Percentiles rank a stretch among this genome's conserved stretches.
Evolutionary conservation across 2,888 invertebrate genomes (phyloP).

Genomic region (Prosopocoilus inquinatus): DNA sequence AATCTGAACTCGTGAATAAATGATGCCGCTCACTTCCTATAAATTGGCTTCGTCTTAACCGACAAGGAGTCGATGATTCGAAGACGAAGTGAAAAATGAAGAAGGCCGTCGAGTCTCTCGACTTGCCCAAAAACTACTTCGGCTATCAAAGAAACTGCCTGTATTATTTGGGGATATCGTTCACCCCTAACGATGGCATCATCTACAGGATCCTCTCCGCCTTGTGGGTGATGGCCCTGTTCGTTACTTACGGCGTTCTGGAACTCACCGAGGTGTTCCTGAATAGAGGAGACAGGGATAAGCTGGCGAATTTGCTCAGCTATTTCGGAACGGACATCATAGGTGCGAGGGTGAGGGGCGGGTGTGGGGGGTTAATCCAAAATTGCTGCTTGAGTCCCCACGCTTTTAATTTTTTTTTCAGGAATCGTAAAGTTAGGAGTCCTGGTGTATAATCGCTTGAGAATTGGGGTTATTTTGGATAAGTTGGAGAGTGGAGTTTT

Average conservation of each 20-base stretch:
- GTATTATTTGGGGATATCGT: conserved; percentile 4
- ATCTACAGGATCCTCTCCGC: conserved; percentile 5
- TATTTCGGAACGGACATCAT: conserved; percentile 7
- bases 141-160: neutral
- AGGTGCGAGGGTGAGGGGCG: neutral
- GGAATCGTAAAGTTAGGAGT: conserved; percentile 8
- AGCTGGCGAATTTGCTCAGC: conserved; percentile 4
- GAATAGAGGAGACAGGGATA: conserved; percentile 3
- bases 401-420: neutral
- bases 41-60: too few species aligned
- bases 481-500: conserved; percentile 5
- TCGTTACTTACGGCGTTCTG: conserved; percentile 7
- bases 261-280: conserved; percentile 6
- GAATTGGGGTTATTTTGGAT: conserved; percentile 2
- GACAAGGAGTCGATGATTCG: too few species aligned
- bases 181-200: neutral
- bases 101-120: neutral
- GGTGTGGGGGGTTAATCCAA: neutral
- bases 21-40: too few species aligned
- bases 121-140: conserved; percentile 7
- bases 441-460: conserved; percentile 5
- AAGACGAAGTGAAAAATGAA: neutral
- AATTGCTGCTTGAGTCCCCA: neutral
- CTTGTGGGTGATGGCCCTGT: neutral
- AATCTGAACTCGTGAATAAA: too few species aligned